Percentiles rank a stretch among this genome's conserved stretches.
Conservation (phyloP, 64 coral and sea anemone species). For the Montipora foliosa region DNA sequence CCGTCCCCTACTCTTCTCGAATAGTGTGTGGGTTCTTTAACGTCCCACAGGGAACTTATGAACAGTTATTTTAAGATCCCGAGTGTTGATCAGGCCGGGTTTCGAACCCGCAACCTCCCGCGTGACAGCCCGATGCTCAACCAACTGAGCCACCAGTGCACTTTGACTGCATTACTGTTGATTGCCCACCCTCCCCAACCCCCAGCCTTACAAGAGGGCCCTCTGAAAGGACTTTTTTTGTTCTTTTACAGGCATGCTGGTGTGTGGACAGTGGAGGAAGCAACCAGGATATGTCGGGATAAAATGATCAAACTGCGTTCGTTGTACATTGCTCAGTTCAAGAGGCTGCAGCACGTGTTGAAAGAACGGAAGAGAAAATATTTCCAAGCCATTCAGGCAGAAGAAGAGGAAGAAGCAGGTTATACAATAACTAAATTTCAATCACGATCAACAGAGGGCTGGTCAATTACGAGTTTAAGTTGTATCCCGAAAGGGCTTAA, state of each 20-base stretch:
- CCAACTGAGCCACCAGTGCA: no score
- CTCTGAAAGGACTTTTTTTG: background rate
- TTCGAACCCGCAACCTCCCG: no score
- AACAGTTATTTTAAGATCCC: no score
- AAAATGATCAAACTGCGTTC: slow-evolving; percentile 91
- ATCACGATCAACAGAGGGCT: background rate
- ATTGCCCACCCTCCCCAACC: background rate
- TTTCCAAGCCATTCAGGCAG: slow-evolving; percentile 80
- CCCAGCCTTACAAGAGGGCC: no score
- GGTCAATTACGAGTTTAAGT: no score
- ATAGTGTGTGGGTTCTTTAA: no score
- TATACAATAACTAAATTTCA: background rate
- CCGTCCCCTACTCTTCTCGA: no score
- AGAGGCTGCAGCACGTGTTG: slow-evolving; percentile 89
- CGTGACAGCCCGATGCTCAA: no score
- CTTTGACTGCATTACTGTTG: background rate
- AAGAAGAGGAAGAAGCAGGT: slow-evolving; percentile 83
- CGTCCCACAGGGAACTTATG: no score
- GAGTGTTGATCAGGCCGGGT: no score
- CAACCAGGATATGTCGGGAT: slow-evolving; percentile 84
- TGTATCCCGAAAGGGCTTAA: no score
- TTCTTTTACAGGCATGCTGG: slow-evolving; percentile 88
- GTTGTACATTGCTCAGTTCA: slow-evolving; percentile 92
- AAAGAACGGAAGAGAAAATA: slow-evolving; percentile 97
- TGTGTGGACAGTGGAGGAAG: slow-evolving; percentile 95